Evolutionary conservation across 2,888 invertebrate species (phyloP), one percentile per base, ranked within the genome.

Genomic region (Monoplex corrugatus): DNA sequence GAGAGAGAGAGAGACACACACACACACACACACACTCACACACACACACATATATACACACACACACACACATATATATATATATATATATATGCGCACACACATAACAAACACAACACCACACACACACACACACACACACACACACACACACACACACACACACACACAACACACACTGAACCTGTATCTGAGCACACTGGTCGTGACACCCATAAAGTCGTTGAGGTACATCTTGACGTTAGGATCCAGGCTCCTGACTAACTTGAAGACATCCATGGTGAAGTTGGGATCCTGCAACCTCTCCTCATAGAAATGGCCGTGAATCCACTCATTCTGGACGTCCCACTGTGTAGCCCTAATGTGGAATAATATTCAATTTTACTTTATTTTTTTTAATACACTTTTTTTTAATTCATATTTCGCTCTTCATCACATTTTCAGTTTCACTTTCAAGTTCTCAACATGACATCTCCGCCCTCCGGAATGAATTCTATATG

Each of bases 291-390:
- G 89, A 82, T 94, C 91, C 57, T 45, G 35, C 6, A 91, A 91
- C 23, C 89, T 91, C 35, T 92, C 87, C 87, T 93, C 93, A 78
- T 90, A 94, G 90, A 91, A 94, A 40, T 93, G 92, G 6, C 93
- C 93, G 87, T 94, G 93, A 8, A 93, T 85, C 45, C 93, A 91
- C 85, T 94, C 94, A 88, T 94, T 94, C 91, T 94, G 94, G 0
- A 94, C 94, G 88, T 94, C 94, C 94, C 94, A 94, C 88, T 94
- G 94, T 57, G n/a, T n/a, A n/a, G n/a, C n/a, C n/a, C n/a, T n/a
- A n/a, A n/a, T n/a, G n/a, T n/a, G n/a, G n/a, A n/a, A n/a, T n/a
- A n/a, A n/a, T n/a, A n/a, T n/a, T n/a, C n/a, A n/a, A n/a, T n/a
- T n/a, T n/a, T n/a, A n/a, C n/a, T n/a, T n/a, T n/a, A n/a, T n/a